Percentiles rank a stretch among this genome's conserved stretches.
Conservation (phyloP, 2,888 invertebrate genomes). For the Pterostichus madidus region DNA sequence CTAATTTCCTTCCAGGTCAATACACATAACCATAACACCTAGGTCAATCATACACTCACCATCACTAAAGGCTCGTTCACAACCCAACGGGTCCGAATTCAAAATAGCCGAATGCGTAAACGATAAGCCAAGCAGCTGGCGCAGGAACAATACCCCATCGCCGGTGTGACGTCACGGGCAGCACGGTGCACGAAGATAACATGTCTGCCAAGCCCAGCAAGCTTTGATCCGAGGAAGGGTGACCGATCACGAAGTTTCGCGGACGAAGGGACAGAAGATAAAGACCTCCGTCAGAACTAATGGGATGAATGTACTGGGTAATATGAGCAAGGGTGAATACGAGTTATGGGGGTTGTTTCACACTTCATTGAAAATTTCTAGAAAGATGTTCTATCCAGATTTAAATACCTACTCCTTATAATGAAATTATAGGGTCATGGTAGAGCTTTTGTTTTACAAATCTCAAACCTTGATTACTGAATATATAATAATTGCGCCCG, state of each 20-base stretch:
- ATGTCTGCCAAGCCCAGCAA: constrained; percentile 33
- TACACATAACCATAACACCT: neutral
- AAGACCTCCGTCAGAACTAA: constrained; percentile 24
- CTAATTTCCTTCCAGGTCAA: too few species aligned
- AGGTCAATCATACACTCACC: neutral
- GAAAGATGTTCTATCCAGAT: too few species aligned
- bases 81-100: constrained; percentile 4
- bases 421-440: too few species aligned
- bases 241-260: constrained; percentile 37
- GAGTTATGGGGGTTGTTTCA: constrained; percentile 14
- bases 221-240: constrained; percentile 46
- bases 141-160: constrained; percentile 42
- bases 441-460: too few species aligned
- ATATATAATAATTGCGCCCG: too few species aligned
- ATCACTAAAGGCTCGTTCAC: constrained; percentile 1
- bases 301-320: constrained; percentile 11
- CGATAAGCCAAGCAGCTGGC: constrained; percentile 35
- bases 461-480: too few species aligned
- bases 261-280: constrained; percentile 28
- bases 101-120: neutral
- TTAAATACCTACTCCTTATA: too few species aligned
- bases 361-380: too few species aligned
- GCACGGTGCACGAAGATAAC: constrained; percentile 49
- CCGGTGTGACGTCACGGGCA: constrained; percentile 37
- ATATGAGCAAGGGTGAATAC: neutral